These are phyloP conservation scores for Drosophila willistoni DNA, from an alignment of 1,140 invertebrate species.

Conservation along the genomic window DNA sequence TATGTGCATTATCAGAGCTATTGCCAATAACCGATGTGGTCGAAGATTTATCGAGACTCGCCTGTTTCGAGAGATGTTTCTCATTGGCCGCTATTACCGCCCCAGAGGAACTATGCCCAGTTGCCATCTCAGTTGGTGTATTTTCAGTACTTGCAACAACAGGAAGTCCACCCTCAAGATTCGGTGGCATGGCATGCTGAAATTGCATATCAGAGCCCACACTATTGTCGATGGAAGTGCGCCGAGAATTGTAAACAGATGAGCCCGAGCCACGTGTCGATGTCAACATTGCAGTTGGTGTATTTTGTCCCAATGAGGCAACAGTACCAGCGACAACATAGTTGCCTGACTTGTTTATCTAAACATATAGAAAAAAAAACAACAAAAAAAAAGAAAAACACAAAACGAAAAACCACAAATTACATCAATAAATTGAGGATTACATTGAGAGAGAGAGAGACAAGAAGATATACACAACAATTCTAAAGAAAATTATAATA, in stretches of 20 bases:
- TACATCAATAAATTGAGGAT: background rate
- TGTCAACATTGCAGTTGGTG: slow-evolving; percentile 63
- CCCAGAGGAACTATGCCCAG: slow-evolving; percentile 14
- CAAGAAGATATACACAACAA: slow-evolving; percentile 9
- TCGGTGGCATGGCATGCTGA: slow-evolving; percentile 43
- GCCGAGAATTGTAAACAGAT: slow-evolving; percentile 78
- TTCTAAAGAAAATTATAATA: background rate
- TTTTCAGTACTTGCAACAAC: slow-evolving; percentile 33
- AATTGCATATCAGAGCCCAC: slow-evolving; percentile 69
- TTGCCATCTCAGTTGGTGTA: slow-evolving; percentile 47
- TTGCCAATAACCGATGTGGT: slow-evolving; percentile 35
- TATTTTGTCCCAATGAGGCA: slow-evolving; percentile 64
- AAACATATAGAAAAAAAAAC: background rate
- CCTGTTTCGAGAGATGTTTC: slow-evolving; percentile 67
- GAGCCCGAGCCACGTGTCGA: slow-evolving; percentile 77
- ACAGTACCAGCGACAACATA: slow-evolving; percentile 34
- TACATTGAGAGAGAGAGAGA: background rate
- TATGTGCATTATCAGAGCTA: slow-evolving; percentile 25
- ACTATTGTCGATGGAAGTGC: slow-evolving; percentile 80
- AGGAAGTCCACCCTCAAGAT: slow-evolving; percentile 42
- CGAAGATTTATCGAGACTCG: slow-evolving; percentile 67
- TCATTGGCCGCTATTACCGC: slow-evolving; percentile 21
- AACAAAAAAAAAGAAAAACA: background rate
- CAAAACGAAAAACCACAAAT: background rate
- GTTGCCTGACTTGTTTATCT: slow-evolving; percentile 57